Base-by-base conservation (phyloP, 1,140 invertebrate genomes). In the Vanessa atalanta region DNA sequence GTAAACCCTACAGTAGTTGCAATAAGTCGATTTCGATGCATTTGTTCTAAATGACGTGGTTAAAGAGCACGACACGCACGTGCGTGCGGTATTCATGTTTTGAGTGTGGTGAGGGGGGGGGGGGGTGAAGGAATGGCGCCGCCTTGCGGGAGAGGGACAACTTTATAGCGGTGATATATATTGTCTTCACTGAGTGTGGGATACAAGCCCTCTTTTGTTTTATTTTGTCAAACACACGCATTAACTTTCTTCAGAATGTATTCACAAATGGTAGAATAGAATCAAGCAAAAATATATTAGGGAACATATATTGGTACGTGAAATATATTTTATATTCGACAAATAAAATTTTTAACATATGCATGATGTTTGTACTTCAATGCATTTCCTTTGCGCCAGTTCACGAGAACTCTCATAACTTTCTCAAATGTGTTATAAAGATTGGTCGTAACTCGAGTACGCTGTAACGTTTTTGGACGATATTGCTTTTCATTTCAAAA, bases 141-240 rank as follows among this genome's bases (percentile, higher is more conserved):
- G 88, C 88, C 85, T 87, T 82, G 87, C 85, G 86, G 88, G 88
- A 88, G 88, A 87, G 88, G 79, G 78, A 90, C 85, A 82, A 83
- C 83, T 89, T 90, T 88, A 90, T 88, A 84, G 84, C 84, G 83
- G 86, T 82, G 77, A 87, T 88, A 86, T 73, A 77, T 87, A 87
- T 85, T 87, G 83, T 88, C 87, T 87, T 86, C 84, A 76, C 78
- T 75, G 83, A 85, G 87, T 89, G 88, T 90, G 90, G 88, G 84
- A 87, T 87, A 87, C 83, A 89, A 83, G 78, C 77, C 83, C 79
- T 63, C 81, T 81, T 85, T 90, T 88, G 83, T 87, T 85, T 91
- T 87, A 84, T 86, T 87, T 87, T 85, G 83, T 83, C 69, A 82
- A 80, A 81, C 79, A 84, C 79, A 81, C 79, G 78, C 83, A 88